phyloP scores from a whole-genome alignment of 2,113 vertebrate genomes.

The Gymnogyps californianus region DNA sequence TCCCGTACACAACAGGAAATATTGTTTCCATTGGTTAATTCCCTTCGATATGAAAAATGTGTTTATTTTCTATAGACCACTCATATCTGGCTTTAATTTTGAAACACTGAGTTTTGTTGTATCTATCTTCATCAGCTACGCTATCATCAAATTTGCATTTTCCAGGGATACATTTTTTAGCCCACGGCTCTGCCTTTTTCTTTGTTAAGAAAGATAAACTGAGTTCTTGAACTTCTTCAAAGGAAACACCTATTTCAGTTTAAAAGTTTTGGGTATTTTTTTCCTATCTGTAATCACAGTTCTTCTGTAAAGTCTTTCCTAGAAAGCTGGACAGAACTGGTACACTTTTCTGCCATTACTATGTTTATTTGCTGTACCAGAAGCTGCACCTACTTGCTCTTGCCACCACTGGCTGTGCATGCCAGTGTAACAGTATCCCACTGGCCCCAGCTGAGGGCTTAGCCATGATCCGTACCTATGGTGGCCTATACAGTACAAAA shows the following conservation, averaged over 20 bases:
- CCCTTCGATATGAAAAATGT: background rate
- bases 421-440: background rate
- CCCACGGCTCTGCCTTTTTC: background rate
- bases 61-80: background rate
- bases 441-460: background rate
- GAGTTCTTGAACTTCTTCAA: background rate
- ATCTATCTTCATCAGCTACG: background rate
- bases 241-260: background rate
- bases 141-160: background rate
- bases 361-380: background rate
- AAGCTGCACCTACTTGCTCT: background rate
- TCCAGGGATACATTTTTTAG: background rate
- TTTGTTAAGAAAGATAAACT: background rate
- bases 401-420: background rate
- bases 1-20: background rate
- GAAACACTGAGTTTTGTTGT: background rate
- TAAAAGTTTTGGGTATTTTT: background rate
- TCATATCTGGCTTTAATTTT: background rate
- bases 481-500: background rate
- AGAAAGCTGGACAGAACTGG: background rate
- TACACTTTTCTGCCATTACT: background rate
- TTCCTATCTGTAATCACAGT: background rate
- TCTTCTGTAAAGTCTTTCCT: background rate
- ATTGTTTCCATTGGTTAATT: background rate
- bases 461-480: background rate